Base-by-base conservation (phyloP, 2,888 invertebrate genomes). In the Apotomis capreana region DNA sequence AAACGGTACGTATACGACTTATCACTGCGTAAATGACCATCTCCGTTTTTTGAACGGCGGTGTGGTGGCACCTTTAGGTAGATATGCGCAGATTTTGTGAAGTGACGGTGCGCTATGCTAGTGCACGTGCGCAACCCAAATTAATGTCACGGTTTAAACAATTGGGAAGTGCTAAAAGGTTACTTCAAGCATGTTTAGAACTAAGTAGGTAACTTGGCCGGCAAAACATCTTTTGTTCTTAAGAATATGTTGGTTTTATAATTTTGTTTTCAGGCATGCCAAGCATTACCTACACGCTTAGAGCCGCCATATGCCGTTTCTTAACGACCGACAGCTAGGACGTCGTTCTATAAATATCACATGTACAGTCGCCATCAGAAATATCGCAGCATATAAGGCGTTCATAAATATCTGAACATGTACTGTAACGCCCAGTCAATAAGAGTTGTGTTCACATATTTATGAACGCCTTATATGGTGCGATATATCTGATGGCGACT, bases 11-110 rank as follows among this genome's bases (percentile, higher is more conserved):
- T 1, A 26, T 26, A 26, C 1, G 12, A 36, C 84, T 83, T 83
- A 84, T 87, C 87, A 55, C 4, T 12, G 26, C 26, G 6, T 37
- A 36, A 26, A 26, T 2, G 2, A 2, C 26, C 26, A 26, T 26
- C 26, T 26, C 2, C 26, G 26, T 26, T 26, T 26, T 15, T 26
- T 26, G 26, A 26, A 26, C 26, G 26, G 26, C 26, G 26, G 26
- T 26, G 26, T 26, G 26, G 26, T 26, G 26, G 26, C 26, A 26
- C 26, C 26, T 26, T 26, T 26, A 26, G 26, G 8, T 59, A 37
- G 65, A 54, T 60, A 60, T 44, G 54, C 60, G 61, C 49, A 61
- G 57, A 44, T 52, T 46, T 40, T 62, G n/a, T 51, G 55, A 62
- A 57, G 61, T 57, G 68, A 13, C 71, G 55, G 61, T 57, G 68